Percentiles rank a stretch among this genome's conserved stretches.
phyloP scores from a whole-genome alignment of 2,797 vertebrate genomes.

The Buceros bicornis region DNA sequence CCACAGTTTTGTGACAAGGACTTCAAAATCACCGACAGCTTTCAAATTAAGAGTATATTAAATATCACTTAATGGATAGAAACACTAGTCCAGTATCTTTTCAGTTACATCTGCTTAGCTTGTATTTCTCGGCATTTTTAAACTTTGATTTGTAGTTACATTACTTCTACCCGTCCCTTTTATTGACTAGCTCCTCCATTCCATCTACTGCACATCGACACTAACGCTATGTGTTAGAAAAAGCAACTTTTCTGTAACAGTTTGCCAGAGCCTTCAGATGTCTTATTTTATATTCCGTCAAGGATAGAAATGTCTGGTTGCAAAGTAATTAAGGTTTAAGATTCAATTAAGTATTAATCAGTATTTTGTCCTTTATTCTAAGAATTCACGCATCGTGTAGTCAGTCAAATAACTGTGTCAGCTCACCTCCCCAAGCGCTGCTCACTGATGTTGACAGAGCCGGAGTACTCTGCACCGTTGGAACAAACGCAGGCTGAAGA shows the following conservation, averaged over 20 bases:
- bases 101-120: background rate
- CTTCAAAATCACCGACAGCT: background rate
- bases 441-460: conserved; percentile 86
- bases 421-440: conserved; percentile 90
- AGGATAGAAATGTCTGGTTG: background rate
- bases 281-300: background rate
- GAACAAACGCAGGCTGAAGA: conserved; percentile 90
- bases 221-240: background rate
- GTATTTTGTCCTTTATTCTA: background rate
- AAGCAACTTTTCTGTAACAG: background rate
- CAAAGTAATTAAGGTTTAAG: background rate
- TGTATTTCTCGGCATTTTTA: background rate
- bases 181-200: background rate
- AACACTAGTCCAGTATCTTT: background rate
- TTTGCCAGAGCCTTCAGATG: background rate
- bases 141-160: background rate
- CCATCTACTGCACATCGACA: background rate
- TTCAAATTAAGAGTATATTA: background rate
- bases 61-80: background rate
- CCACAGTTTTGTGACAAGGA: background rate
- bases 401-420: background rate
- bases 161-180: background rate
- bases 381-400: background rate
- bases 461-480: conserved; percentile 88
- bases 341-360: background rate